Evolutionary conservation across 2,113 vertebrate genomes (phyloP).

Genomic region (Origma solitaria): DNA sequence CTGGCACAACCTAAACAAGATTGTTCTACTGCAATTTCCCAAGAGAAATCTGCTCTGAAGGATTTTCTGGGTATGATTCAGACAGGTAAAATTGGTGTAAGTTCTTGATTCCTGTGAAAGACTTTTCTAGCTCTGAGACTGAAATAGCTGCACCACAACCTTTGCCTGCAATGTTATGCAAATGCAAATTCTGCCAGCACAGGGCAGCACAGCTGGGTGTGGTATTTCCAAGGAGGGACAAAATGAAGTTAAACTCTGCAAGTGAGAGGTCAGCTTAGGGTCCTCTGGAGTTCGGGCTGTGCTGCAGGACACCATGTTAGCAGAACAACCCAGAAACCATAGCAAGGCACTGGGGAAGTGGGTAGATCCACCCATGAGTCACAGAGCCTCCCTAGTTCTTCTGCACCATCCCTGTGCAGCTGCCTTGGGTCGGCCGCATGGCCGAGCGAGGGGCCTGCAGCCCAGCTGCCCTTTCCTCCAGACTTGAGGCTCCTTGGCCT

Average conservation of each 20-base stretch:
- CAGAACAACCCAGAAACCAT: not conserved
- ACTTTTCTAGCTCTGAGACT: not conserved
- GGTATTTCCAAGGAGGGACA: not conserved
- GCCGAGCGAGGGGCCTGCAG: not conserved
- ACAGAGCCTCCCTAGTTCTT: not conserved
- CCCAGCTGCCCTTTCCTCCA: not conserved
- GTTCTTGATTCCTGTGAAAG: not conserved
- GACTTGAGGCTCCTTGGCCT: not conserved
- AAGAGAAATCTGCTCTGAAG: not conserved
- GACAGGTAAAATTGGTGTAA: not conserved
- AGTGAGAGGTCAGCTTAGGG: not conserved
- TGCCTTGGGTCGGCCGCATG: fast-evolving
- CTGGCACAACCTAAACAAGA: not conserved
- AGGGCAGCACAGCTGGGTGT: not conserved
- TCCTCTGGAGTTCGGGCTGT: not conserved
- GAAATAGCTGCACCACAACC: not conserved
- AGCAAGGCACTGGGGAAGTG: not conserved
- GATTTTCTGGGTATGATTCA: not conserved
- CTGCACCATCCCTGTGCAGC: not conserved
- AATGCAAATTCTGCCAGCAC: not conserved
- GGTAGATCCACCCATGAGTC: not conserved
- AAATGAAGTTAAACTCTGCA: not conserved
- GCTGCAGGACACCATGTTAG: not conserved
- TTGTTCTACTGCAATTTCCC: not conserved
- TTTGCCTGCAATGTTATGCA: not conserved